Evolutionary conservation across 2,113 vertebrate species (phyloP).

Genomic region (Eira barbara): DNA sequence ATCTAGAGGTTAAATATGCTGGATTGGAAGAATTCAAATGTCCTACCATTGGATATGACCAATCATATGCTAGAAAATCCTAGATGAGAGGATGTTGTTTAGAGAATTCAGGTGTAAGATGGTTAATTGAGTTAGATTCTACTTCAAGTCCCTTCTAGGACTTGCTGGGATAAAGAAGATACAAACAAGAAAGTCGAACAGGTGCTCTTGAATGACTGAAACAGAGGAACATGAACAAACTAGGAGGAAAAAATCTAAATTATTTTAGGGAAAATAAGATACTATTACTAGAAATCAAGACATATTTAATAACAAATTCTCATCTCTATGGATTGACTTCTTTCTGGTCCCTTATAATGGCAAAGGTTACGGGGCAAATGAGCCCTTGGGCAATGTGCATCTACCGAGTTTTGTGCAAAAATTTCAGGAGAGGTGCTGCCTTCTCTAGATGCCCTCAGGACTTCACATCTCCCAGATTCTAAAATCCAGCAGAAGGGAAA

Average conservation of each 20-base stretch:
- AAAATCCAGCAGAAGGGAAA: not conserved
- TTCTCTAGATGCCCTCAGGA: not conserved
- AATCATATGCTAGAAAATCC: not conserved
- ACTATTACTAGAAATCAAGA: not conserved
- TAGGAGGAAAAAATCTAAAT: not conserved
- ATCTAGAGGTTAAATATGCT: not conserved
- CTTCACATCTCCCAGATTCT: not conserved
- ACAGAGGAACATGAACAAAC: not conserved
- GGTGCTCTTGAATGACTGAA: not conserved
- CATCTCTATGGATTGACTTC: not conserved
- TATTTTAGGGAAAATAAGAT: not conserved
- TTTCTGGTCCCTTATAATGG: not conserved
- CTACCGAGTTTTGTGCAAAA: not conserved
- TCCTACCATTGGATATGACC: not conserved
- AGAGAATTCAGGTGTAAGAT: not conserved
- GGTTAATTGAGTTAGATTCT: not conserved
- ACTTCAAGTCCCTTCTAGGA: not conserved
- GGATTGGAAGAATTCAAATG: not conserved
- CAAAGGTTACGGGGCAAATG: not conserved
- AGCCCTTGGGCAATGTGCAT: rapidly evolving
- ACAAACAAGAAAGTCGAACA: not conserved
- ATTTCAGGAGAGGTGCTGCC: not conserved
- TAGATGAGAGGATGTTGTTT: not conserved
- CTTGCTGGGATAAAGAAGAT: not conserved
- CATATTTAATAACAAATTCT: not conserved